A percentile compares a stretch with the other conserved stretches of the same genome.
phyloP scores from a whole-genome alignment of 2,797 vertebrate genomes.

The Thamnophis elegans region DNA sequence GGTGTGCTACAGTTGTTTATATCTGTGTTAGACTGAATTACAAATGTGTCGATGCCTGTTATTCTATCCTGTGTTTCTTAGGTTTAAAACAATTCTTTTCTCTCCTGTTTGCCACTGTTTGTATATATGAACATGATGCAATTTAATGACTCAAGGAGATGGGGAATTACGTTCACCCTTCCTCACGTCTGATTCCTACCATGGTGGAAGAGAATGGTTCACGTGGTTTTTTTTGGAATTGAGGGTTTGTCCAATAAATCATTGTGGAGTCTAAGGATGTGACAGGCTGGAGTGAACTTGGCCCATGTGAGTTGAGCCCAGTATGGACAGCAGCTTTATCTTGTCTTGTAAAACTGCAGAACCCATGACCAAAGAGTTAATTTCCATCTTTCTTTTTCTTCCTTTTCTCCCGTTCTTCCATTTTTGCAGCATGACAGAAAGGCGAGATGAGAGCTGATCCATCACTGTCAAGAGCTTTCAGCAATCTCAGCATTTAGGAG shows the following conservation, averaged over 20 bases:
- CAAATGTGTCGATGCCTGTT: background rate
- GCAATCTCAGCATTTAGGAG: conserved; percentile 88
- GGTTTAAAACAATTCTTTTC: background rate
- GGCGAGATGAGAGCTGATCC: conserved; percentile 90
- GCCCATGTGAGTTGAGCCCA: conserved; percentile 86
- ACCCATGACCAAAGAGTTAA: conserved; percentile 89
- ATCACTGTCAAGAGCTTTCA: conserved; percentile 88
- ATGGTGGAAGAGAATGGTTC: background rate
- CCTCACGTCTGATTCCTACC: background rate
- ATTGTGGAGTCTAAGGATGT: conserved; percentile 80
- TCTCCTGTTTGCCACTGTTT: fast-evolving
- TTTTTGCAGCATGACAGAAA: conserved; percentile 67
- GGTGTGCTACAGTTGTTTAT: background rate
- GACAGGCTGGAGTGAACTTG: conserved; percentile 80
- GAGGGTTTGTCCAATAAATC: conserved; percentile 82
- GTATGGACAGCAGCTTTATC: conserved; percentile 84
- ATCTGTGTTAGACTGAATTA: background rate
- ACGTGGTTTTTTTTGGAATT: conserved; percentile 64
- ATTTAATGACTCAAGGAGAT: background rate
- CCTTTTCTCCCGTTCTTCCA: conserved; percentile 57
- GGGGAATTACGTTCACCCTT: background rate
- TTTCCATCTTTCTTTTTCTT: conserved; percentile 78
- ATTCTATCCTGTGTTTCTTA: background rate
- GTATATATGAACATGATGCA: background rate
- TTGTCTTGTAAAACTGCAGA: conserved; percentile 85